phyloP scores from a whole-genome alignment of 2,888 invertebrate species.

The Furcula furcula region DNA sequence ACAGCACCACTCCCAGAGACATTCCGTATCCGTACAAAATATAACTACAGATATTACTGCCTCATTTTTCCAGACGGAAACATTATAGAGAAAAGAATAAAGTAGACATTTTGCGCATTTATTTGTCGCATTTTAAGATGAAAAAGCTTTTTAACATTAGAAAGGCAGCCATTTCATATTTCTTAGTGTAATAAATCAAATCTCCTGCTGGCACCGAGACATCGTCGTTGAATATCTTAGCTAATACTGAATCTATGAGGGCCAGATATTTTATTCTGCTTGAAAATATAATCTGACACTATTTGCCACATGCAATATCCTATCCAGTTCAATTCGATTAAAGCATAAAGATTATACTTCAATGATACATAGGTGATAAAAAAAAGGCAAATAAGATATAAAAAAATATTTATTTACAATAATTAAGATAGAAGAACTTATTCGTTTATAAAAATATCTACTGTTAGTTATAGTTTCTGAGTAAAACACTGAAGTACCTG shows the following conservation, averaged over 20 bases:
- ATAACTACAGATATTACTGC: slow-evolving; percentile 19
- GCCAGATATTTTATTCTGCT: no score
- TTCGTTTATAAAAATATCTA: no score
- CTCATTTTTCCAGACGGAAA: slow-evolving; percentile 31
- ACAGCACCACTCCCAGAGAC: slow-evolving; percentile 23
- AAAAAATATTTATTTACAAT: no score
- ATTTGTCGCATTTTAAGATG: slow-evolving; percentile 35
- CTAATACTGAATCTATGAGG: slow-evolving; percentile 31
- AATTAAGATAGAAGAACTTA: no score
- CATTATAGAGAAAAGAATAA: slow-evolving; percentile 38
- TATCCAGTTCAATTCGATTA: no score
- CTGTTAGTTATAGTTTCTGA: no score
- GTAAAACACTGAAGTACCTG: no score
- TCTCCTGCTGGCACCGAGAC: slow-evolving; percentile 36
- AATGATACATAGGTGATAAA: no score
- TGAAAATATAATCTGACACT: no score
- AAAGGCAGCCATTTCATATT: slow-evolving; percentile 40
- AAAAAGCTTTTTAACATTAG: slow-evolving; percentile 40
- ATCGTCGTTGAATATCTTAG: slow-evolving; percentile 28
- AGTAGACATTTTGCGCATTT: slow-evolving; percentile 40
- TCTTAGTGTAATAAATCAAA: slow-evolving; percentile 48
- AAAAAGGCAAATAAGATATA: no score
- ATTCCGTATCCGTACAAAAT: slow-evolving; percentile 21
- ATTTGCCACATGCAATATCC: no score
- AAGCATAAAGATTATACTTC: no score